Conservation (phyloP, 2,797 vertebrate species). For the Catamblyrhynchus diadema region DNA sequence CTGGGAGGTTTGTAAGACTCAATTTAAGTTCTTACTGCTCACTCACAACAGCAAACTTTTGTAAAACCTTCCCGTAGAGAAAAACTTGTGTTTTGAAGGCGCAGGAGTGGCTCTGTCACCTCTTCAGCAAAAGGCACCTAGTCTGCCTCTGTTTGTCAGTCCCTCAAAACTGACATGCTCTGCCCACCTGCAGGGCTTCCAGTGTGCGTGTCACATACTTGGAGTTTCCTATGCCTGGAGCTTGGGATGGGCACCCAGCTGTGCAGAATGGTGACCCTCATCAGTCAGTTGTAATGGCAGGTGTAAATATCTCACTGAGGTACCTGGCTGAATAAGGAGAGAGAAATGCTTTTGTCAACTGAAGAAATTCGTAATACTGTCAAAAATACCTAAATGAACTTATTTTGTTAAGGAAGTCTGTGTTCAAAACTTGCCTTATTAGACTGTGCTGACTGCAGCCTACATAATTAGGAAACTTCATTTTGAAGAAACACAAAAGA, state of each 20-base stretch:
- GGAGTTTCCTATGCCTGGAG: neutral
- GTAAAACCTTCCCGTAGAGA: neutral
- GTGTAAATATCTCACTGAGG: neutral
- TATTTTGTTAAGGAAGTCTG: neutral
- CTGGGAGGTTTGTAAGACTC: neutral
- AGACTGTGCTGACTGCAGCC: neutral
- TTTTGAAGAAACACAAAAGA: neutral
- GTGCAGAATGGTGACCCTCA: neutral
- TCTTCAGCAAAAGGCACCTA: neutral
- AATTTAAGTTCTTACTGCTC: neutral
- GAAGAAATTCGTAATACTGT: neutral
- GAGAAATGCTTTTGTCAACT: neutral
- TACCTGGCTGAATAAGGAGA: neutral
- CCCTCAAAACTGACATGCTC: accelerated
- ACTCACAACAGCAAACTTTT: neutral
- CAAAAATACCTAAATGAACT: neutral
- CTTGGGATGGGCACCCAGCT: neutral
- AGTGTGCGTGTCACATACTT: accelerated
- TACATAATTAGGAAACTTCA: neutral
- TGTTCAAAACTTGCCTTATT: neutral
- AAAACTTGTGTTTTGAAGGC: neutral
- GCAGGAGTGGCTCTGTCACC: neutral
- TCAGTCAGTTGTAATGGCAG: neutral
- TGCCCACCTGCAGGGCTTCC: neutral
- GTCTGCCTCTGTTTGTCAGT: neutral